Base-by-base conservation (phyloP, 2,797 vertebrate genomes). In the Diplodus puntazzo region DNA sequence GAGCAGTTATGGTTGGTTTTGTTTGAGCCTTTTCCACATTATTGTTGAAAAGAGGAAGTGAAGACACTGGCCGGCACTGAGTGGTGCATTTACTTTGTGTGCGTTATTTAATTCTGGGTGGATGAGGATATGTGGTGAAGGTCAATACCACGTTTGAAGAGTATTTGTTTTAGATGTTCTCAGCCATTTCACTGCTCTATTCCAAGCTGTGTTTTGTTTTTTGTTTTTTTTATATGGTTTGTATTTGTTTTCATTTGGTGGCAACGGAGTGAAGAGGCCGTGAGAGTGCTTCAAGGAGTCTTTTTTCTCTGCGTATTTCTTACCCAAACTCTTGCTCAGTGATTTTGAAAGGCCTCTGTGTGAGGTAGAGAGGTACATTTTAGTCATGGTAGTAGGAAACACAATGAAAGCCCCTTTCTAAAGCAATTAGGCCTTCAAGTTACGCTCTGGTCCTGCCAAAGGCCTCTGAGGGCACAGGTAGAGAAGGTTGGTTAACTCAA, bases 181-280 rank as follows among this genome's bases (percentile, higher is more conserved):
- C n/a, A 45, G 59, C 12, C 48, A 20, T 73, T 62, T 61, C n/a
- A 10, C n/a, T 18, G 54, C 54, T 75, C 68, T 72, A 73, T 86
- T 80, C 83, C 2, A 68, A 53, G 64, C 16, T 39, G 16, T 49
- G 49, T 43, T 81, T 43, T 67, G 3, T 27, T 39, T 72, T 64
- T 30, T 69, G 52, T 43, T 67, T 39, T 72, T 67, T 30, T 69
- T 52, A 67, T 64, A 57, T 77, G 34, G 62, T 66, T 45, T 59
- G 23, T 58, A 66, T 83, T 86, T 72, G 20, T 89, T 90, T 86
- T 45, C 21, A 64, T 79, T 84, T 75, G 50, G 34, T 85, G 63
- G 67, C 67, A 82, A 62, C 76, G 42, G 77, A 86, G 83, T 82
- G 82, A 58, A 75, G 57, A 89, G 80, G 79, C 69, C 52, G 27